Percentiles rank a stretch among this genome's conserved stretches.
Evolutionary conservation across 1,140 invertebrate species (phyloP).

Genomic region (Drosophila tani): DNA sequence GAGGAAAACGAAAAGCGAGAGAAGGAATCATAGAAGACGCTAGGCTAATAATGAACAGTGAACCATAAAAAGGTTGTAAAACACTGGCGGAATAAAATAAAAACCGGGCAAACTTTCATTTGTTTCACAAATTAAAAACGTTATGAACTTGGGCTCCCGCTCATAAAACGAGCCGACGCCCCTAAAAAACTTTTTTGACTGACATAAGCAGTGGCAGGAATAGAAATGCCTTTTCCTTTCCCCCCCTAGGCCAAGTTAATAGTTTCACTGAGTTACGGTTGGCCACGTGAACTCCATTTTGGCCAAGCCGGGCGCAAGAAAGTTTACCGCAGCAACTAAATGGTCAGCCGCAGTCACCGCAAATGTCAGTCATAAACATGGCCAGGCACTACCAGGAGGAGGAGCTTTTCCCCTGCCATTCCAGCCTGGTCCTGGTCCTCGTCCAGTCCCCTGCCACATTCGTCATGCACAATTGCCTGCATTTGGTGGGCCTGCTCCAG

Average conservation of each 20-base stretch:
- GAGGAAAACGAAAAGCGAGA: conserved; percentile 30
- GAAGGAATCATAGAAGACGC: conserved; percentile 60
- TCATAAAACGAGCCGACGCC: conserved; percentile 62
- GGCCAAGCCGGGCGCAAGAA: conserved; percentile 60
- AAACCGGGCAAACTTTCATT: conserved; percentile 73
- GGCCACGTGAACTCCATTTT: conserved; percentile 71
- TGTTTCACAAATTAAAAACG: conserved; percentile 81
- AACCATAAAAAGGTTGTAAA: conserved; percentile 83
- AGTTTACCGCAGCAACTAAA: conserved; percentile 61
- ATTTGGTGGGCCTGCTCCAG: conserved; percentile 47
- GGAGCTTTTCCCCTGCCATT: neutral
- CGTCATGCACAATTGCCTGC: conserved; percentile 81
- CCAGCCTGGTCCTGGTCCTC: neutral
- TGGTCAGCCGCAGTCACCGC: conserved; percentile 72
- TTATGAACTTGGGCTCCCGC: conserved; percentile 29
- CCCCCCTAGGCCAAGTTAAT: conserved; percentile 50
- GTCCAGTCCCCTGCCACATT: conserved; percentile 67
- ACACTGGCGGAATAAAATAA: conserved; percentile 37
- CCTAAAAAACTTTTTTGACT: conserved; percentile 48
- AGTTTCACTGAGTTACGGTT: conserved; percentile 61
- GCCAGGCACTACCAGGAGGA: conserved; percentile 23
- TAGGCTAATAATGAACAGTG: conserved; percentile 77
- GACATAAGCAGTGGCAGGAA: neutral
- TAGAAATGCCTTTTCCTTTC: conserved; percentile 22
- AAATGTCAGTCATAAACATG: conserved; percentile 80